Percentiles rank a stretch among this genome's conserved stretches.
Evolutionary conservation across 2,113 vertebrate genomes (phyloP).

Genomic region (Scolopax mira): DNA sequence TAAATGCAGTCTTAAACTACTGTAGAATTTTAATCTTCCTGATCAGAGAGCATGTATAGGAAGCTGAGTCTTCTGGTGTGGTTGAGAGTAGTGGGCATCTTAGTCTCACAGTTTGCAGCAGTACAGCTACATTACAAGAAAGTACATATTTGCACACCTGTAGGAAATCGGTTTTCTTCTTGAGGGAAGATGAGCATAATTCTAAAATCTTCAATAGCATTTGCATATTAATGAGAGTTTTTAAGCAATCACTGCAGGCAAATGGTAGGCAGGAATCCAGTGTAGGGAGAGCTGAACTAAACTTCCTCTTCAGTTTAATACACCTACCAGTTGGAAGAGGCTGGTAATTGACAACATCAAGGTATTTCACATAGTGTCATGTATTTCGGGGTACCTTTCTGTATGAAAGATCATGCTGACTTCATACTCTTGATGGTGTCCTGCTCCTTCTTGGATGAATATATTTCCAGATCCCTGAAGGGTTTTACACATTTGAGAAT

Average conservation of each 20-base stretch:
- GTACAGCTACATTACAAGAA: not conserved
- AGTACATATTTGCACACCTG: not conserved
- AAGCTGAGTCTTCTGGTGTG: not conserved
- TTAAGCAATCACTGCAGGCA: not conserved
- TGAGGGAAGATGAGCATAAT: not conserved
- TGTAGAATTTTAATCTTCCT: not conserved
- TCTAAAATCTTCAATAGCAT: not conserved
- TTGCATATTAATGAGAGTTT: not conserved
- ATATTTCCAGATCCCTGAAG: not conserved
- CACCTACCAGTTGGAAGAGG: fast-evolving
- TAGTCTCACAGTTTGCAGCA: not conserved
- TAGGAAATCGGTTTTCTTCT: not conserved
- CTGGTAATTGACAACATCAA: not conserved
- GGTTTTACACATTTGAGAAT: not conserved
- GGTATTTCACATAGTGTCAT: not conserved
- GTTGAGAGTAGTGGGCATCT: not conserved
- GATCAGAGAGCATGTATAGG: not conserved
- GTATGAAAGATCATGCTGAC: not conserved
- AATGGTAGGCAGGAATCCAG: not conserved
- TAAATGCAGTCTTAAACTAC: not conserved
- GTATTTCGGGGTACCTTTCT: not conserved
- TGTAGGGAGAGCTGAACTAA: not conserved
- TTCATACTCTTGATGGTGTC: not conserved
- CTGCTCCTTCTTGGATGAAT: not conserved
- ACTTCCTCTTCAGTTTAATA: not conserved